Base-by-base conservation (phyloP, 2,797 vertebrate species). In the Betta splendens region DNA sequence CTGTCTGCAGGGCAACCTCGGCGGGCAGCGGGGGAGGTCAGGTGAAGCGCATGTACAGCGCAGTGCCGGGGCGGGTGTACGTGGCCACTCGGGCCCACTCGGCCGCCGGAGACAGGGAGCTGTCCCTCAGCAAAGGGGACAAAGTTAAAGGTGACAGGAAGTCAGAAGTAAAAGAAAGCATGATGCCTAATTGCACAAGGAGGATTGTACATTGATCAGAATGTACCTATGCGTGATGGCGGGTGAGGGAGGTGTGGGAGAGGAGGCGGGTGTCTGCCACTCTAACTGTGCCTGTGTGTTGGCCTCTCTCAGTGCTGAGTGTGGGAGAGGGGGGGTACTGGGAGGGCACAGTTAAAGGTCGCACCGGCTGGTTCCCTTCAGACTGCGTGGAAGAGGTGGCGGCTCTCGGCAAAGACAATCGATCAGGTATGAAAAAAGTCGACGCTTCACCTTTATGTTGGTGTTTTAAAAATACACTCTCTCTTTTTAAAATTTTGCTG, bases 251-350 rank as follows among this genome's bases (percentile, higher is more conserved):
- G n/a, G n/a, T n/a, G n/a, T n/a, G n/a, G n/a, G n/a, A n/a, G n/a
- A n/a, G n/a, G n/a, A 61, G 8, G 33, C 44, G 39, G 54, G 17
- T 26, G 5, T 40, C n/a, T n/a, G 7, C 38, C 20, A 20, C 25
- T 63, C 13, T 66, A 2, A 76, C 21, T 64, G 2, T 23, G 20
- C 18, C 5, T 47, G 4, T 71, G 8, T 56, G 1, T 52, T 2
- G 32, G 2, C 68, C 23, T 55, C 3, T 58, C 40, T 56, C 87
- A 97, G 95, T 97, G 75, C 81, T 97, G 51, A 95, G 94, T 67
- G 92, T 97, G 11, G 95, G 95, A 58, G 95, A 97, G 80, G 95
- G 94, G n/a, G 95, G 95, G 42, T 96, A 94, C 90, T 97, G 95
- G 95, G 95, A 97, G 79, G 95, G 95, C 56, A 95, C 94, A 3